Base-by-base conservation (phyloP, 2,797 vertebrate species). In the Oreortyx pictus region DNA sequence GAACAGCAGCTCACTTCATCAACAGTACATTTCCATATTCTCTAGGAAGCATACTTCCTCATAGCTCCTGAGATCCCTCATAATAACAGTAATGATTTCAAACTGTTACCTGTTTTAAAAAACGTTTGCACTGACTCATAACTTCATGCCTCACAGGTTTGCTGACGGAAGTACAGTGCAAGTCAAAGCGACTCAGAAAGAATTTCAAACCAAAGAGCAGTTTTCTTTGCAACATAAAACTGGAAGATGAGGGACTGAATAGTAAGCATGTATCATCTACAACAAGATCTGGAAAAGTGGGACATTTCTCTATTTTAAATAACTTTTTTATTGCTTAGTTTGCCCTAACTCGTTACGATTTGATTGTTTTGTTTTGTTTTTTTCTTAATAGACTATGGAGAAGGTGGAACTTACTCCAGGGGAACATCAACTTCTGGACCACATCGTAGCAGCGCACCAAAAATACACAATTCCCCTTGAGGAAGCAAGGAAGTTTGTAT, bases 161-260 rank as follows among this genome's bases (percentile, higher is more conserved):
- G 91, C 97, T 99, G 94, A 99, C 99, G 13, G 99, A 99, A 97
- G 98, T 99, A 68, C 99, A 99, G 93, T 99, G 99, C 96, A 99
- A 99, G 89, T 99, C 99, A 84, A 99, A 99, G 95, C 97, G 98
- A 47, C 98, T 99, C 89, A 97, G 98, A 94, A 99, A 99, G 97
- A 99, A 98, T 86, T 97, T 98, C 56, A 99, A 98, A 94, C 97
- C 96, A 91, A 97, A 92, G 66, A 97, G 80, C 64, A 94, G 88
- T 65, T 96, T 97, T 64, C 86, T 95, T 61, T 97, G 93, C 87
- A 97, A 82, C 67, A 90, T 98, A 80, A 97, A 98, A 92, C 81
- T 93, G 75, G 98, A 98, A 87, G 98, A 98, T 79, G 98, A 98
- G 74, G 97, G 98, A 90, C 68, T 96, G 85, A 98, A 98, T 78